phyloP scores from a whole-genome alignment of 2,888 invertebrate species.

The Tetragonisca angustula region DNA sequence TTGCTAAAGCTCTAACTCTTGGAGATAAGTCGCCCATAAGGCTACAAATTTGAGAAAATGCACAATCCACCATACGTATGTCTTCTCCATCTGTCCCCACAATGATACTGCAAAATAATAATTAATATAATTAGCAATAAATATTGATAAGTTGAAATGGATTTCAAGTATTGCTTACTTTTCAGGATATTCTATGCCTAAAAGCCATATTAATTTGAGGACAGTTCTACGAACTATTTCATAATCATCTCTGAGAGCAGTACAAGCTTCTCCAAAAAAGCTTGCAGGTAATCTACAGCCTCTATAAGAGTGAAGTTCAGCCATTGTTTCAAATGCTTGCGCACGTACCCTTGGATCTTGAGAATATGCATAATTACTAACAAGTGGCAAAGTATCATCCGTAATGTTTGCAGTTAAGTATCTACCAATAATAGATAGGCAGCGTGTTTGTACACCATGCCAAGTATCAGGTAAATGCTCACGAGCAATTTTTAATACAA shows the following conservation, averaged over 20 bases:
- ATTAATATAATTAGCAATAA: neutral
- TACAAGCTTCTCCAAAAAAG: conserved; percentile 88
- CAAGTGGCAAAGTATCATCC: conserved; percentile 86
- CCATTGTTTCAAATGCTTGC: conserved; percentile 94
- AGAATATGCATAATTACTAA: conserved; percentile 94
- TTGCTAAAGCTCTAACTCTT: conserved; percentile 93
- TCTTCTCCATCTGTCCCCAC: conserved; percentile 92
- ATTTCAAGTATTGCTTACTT: conserved; percentile 85
- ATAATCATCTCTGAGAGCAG: conserved; percentile 95
- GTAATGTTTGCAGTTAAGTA: conserved; percentile 87
- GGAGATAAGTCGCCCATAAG: conserved; percentile 96
- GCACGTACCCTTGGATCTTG: conserved; percentile 96
- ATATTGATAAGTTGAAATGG: conserved; percentile 2
- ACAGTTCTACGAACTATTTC: conserved; percentile 96
- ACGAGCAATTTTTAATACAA: conserved; percentile 86
- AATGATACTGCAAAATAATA: conserved; percentile 87
- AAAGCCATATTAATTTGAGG: conserved; percentile 92
- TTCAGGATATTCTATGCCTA: conserved; percentile 95
- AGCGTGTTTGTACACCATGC: conserved; percentile 92
- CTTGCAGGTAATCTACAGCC: conserved; percentile 91
- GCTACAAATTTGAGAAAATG: conserved; percentile 97
- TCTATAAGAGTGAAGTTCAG: conserved; percentile 91
- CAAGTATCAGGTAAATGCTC: conserved; percentile 91
- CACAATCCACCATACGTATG: conserved; percentile 96
- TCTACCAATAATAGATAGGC: conserved; percentile 92